Conservation (phyloP, 2,113 vertebrate genomes). For the Archilochus colubris region DNA sequence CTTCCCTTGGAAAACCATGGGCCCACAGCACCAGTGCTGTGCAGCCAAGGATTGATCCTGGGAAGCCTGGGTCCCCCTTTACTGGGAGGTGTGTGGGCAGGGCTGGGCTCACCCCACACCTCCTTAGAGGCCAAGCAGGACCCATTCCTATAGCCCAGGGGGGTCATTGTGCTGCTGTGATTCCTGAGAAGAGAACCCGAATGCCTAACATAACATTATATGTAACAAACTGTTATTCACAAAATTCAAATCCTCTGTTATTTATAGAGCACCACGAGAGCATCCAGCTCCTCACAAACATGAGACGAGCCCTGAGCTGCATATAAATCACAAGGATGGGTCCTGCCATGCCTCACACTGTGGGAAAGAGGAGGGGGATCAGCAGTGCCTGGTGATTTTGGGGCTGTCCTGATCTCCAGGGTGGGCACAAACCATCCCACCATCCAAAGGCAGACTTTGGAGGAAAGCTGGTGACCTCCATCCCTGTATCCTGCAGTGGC, state of each 20-base stretch:
- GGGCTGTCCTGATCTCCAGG: neutral
- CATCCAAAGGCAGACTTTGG: neutral
- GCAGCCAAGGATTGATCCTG: neutral
- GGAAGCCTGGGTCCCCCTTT: too few relatives aligned
- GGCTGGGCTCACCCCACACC: too few relatives aligned
- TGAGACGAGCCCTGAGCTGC: constrained; percentile 29
- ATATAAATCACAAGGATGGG: constrained; percentile 30
- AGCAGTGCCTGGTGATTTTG: accelerated
- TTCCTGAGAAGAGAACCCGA: neutral
- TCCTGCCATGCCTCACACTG: neutral
- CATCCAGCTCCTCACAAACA: constrained; percentile 51
- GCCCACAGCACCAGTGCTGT: neutral
- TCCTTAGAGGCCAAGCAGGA: neutral
- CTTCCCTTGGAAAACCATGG: neutral
- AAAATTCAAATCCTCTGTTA: constrained; percentile 45
- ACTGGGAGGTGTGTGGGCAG: too few relatives aligned
- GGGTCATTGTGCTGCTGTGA: neutral
- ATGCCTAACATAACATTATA: constrained; percentile 9
- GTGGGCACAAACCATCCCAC: neutral
- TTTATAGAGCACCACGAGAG: constrained; percentile 43
- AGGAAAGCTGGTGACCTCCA: accelerated
- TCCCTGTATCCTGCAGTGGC: accelerated
- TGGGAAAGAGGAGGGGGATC: neutral
- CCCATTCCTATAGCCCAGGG: neutral
- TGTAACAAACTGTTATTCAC: constrained; percentile 39